phyloP scores from a whole-genome alignment of 2,113 vertebrate genomes.

The Centropus unirufus region DNA sequence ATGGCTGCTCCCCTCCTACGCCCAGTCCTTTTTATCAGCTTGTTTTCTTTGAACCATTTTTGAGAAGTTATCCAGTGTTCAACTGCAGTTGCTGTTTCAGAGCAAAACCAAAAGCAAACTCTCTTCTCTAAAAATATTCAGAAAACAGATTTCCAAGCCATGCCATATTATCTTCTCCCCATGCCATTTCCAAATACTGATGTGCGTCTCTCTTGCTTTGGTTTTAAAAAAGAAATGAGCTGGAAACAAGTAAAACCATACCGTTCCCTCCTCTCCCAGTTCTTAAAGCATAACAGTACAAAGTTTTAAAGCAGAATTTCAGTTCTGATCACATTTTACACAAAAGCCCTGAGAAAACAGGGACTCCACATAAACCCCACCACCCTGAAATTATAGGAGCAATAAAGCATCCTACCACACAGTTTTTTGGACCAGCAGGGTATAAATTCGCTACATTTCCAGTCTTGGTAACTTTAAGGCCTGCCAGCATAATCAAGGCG shows the following conservation, averaged over 20 bases:
- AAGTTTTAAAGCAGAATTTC: background rate
- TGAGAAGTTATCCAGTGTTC: background rate
- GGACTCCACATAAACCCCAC: background rate
- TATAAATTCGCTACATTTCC: background rate
- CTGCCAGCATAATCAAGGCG: background rate
- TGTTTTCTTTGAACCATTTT: background rate
- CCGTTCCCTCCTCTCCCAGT: accelerated
- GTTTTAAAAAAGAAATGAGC: background rate
- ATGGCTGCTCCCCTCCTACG: accelerated
- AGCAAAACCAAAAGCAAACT: background rate
- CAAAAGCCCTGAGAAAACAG: background rate
- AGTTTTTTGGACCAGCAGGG: background rate
- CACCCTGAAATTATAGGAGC: background rate
- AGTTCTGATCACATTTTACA: background rate
- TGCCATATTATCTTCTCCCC: accelerated
- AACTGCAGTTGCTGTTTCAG: background rate
- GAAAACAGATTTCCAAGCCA: background rate
- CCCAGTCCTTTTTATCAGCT: no score
- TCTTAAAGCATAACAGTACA: background rate
- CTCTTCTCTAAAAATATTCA: background rate
- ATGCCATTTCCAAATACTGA: background rate
- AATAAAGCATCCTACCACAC: background rate
- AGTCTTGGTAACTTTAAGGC: background rate
- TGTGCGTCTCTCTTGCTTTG: background rate
- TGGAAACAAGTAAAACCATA: background rate